Percentiles rank a stretch among this genome's conserved stretches.
Conservation (phyloP, 2,113 vertebrate genomes). For the Atrichornis clamosus region DNA sequence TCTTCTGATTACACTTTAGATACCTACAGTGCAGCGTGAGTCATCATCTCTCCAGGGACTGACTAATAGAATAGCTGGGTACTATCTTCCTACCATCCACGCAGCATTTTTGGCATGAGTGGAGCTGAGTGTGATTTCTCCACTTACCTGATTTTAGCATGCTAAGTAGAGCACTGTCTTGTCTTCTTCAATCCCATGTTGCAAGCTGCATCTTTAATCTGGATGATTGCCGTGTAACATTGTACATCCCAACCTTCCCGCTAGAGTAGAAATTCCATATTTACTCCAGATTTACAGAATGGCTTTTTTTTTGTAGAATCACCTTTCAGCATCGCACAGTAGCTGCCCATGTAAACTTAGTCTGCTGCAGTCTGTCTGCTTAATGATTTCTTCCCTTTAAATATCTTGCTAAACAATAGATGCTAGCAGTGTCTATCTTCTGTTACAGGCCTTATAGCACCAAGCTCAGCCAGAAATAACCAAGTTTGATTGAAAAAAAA, state of each 20-base stretch:
- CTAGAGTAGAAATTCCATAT: neutral
- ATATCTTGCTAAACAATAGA: neutral
- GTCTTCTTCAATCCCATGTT: neutral
- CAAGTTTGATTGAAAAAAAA: neutral
- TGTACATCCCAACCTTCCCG: neutral
- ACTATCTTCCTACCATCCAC: neutral
- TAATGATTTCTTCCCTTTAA: neutral
- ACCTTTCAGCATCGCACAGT: neutral
- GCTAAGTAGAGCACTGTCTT: neutral
- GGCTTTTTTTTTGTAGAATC: neutral
- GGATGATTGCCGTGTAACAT: neutral
- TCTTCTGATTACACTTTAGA: neutral
- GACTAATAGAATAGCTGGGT: neutral
- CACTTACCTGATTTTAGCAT: neutral
- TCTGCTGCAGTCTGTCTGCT: neutral
- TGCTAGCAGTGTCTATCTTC: neutral
- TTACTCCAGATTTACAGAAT: neutral
- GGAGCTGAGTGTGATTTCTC: neutral
- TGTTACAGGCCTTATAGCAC: neutral
- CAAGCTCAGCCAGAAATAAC: neutral
- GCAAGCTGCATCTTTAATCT: neutral
- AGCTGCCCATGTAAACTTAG: neutral
- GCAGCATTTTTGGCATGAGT: neutral
- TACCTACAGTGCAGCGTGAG: neutral
- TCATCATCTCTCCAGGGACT: neutral